Conservation (phyloP, 2,888 invertebrate species). For the Sericinus montela region DNA sequence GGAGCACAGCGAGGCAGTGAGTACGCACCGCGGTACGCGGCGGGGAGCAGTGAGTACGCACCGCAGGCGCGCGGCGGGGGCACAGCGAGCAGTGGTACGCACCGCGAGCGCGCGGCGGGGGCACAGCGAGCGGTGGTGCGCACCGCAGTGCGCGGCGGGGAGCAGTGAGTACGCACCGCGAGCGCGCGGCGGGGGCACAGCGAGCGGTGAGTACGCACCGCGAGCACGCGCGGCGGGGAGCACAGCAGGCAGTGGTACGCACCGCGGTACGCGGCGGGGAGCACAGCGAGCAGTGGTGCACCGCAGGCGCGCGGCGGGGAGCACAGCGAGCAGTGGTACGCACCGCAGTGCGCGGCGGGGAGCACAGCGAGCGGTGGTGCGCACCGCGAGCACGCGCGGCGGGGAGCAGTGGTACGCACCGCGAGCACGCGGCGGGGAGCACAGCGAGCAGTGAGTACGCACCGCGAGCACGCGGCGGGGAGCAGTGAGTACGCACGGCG, state of each 20-base stretch:
- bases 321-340: conserved; percentile 38
- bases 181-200: conserved; percentile 79
- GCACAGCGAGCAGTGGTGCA: conserved; percentile 83
- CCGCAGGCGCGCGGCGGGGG: conserved; percentile 79
- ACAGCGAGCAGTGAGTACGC: too few species aligned
- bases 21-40: too few species aligned
- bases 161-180: too few species aligned
- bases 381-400: not conserved
- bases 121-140: too few species aligned
- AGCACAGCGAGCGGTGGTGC: conserved; percentile 1
- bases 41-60: too few species aligned
- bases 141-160: too few species aligned
- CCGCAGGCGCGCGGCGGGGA: conserved; percentile 81
- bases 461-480: too few species aligned
- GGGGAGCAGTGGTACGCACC: too few species aligned
- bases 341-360: not conserved
- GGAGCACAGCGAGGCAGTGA: too few species aligned
- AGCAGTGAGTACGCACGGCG: conserved; percentile 62
- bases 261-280: conserved; percentile 86
- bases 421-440: too few species aligned
- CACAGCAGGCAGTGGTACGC: conserved; percentile 83
- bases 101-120: conserved; percentile 81
- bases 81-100: conserved; percentile 76
- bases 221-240: conserved; percentile 79
- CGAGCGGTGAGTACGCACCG: conserved; percentile 78